Evolutionary conservation across 2,113 vertebrate species (phyloP), one percentile per base, ranked within the genome.

Genomic region (Sinosuthora webbiana): DNA sequence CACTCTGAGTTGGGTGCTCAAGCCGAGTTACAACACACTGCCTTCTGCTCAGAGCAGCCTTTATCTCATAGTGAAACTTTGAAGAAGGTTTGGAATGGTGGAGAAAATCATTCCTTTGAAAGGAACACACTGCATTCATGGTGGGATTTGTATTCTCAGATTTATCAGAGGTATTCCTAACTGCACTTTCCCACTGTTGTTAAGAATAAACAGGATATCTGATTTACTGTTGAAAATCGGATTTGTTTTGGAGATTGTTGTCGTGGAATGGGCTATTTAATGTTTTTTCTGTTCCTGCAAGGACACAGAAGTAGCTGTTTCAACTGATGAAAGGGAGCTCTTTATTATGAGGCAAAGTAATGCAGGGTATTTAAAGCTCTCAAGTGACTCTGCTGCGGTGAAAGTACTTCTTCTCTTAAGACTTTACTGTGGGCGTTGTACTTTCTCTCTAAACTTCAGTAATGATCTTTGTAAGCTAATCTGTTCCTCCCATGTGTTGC

Each of bases 331-430:
- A 93, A 92, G 65, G 65, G 56, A 78, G 35, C 60, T 91, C 56
- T 95, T 94, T 60, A 90, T 89, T 74, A 94, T 83, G 56, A 81
- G 47, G 64, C 65, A 95, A 83, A 94, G 92, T 92, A 92, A 92
- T 79, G 83, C 83, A 41, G 18, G 25, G 25, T 75, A 52, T 94
- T 93, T 93, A 93, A 89, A 93, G 47, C 85, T 96, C 88, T 96
- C 68, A 88, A 71, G 65, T 93, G 79, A 89, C 73, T 75, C 47
- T 84, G 79, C 86, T 68, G 9, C 81, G 52, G 52, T 83, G 47
- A 78, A 87, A 82, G 45, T 86, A 74, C 55, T 75, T 94, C 44
- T 87, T 81, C 52, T 90, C 22, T 63, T 64, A 77, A 9, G 30
- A 74, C 39, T 73, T 67, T 52, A 39, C 52, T 59, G 71, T 90